Evolutionary conservation across 2,113 vertebrate species (phyloP).

Genomic region (Microtus richardsoni): DNA sequence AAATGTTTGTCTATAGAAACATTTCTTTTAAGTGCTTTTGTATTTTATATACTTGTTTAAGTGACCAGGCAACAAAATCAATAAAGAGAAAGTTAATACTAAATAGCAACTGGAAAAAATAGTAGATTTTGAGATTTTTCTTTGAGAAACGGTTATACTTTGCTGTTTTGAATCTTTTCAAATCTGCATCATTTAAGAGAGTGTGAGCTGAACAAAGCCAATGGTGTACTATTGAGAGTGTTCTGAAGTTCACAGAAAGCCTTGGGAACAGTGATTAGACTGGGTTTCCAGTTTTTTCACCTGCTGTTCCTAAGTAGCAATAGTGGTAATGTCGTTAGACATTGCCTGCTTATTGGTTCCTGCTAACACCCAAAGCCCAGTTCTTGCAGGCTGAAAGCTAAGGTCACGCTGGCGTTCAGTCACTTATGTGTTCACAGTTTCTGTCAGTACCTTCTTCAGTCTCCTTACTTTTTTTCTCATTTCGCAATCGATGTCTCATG

Average conservation of each 20-base stretch:
- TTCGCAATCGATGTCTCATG: constrained; percentile 42
- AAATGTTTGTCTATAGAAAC: background rate
- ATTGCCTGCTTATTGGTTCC: constrained; percentile 20
- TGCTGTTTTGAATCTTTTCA: constrained; percentile 38
- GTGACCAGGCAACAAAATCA: constrained; percentile 34
- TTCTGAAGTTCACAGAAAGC: constrained; percentile 21
- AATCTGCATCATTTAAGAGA: background rate
- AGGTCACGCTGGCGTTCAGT: constrained; percentile 48
- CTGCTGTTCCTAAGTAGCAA: background rate
- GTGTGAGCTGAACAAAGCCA: background rate
- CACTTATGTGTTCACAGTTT: constrained; percentile 42
- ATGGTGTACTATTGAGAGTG: constrained; percentile 6
- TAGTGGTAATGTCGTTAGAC: constrained; percentile 20
- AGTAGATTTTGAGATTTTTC: constrained; percentile 40
- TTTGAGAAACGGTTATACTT: constrained; percentile 34
- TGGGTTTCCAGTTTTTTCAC: background rate
- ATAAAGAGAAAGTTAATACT: constrained; percentile 51
- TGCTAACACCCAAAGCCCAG: constrained; percentile 39
- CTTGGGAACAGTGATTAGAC: constrained; percentile 28
- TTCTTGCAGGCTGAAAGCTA: constrained; percentile 50
- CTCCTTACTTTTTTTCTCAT: constrained; percentile 43
- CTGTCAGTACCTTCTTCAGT: constrained; percentile 33
- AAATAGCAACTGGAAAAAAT: constrained; percentile 3
- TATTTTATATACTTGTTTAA: constrained; percentile 42
- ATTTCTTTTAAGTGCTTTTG: constrained; percentile 15